Base-by-base conservation (phyloP, 2,113 vertebrate species). In the Hiodon alosoides region DNA sequence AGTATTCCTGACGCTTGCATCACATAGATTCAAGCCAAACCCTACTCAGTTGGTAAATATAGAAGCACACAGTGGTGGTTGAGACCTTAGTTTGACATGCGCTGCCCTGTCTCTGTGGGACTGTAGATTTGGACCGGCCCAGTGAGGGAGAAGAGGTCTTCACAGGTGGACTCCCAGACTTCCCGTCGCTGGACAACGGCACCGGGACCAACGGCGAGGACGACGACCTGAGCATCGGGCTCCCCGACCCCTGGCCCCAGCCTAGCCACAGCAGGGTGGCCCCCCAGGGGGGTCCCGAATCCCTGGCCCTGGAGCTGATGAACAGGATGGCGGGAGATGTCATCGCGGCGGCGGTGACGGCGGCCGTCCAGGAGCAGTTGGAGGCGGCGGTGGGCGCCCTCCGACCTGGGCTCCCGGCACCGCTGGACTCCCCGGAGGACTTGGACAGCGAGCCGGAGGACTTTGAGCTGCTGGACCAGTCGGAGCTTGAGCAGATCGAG, bases 391-490 rank as follows among this genome's bases (percentile, higher is more conserved):
- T 83, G 1, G 71, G 82, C 46, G 70, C 83, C 53, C 0, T 17
- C 46, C 70, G 78, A 67, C 79, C 74, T 7, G 71, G 79, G 4
- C 67, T 77, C 52, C 82, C 79, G 59, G 85, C 77, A 8, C 86
- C 83, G 76, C 83, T 85, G 78, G 87, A 87, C 58, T 68, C 83
- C 9, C 88, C 75, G 0, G 94, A 95, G 78, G 95, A 98, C 78
- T 95, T 95, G 60, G 97, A 98, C 88, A 92, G 94, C 3, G 97
- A 99, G 54, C 94, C 94, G 74, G 96, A 98, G 84, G 97, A 98
- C 90, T 99, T 99, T 86, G 97, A 98, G 94, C 92, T 99, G 81
- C 91, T 99, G 83, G 96, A 99, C 85, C 95, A 99, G 87, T 95
- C 96, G 2, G 97, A 99, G 93, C 92, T 99, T 75, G 96, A 98